phyloP scores from a whole-genome alignment of 2,888 invertebrate genomes.

The Eudasyphora cyanicolor region DNA sequence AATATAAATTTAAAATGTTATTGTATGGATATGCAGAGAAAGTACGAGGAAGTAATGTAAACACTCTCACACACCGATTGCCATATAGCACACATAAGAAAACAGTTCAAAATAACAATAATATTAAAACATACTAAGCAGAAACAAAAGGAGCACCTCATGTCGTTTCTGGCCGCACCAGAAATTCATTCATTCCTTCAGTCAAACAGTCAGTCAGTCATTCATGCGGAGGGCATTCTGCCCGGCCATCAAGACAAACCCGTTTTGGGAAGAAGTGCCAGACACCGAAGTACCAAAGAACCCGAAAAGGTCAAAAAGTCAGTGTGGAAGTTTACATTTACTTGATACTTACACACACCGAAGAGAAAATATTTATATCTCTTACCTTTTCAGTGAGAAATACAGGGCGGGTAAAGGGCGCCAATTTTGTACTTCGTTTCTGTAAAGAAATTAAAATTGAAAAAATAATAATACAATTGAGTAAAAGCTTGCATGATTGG shows the following conservation, averaged over 20 bases:
- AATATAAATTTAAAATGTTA: conserved; percentile 60
- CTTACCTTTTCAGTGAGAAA: too few relatives aligned
- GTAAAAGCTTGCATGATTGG: too few relatives aligned
- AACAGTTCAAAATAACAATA: conserved; percentile 23
- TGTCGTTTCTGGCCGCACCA: conserved; percentile 21
- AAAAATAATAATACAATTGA: too few relatives aligned
- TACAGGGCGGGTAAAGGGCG: too few relatives aligned
- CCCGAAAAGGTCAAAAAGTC: conserved; percentile 58
- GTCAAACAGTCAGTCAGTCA: not conserved
- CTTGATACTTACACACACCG: conserved; percentile 40
- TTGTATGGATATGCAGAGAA: conserved; percentile 21
- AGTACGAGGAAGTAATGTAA: conserved; percentile 14
- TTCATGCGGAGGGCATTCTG: not conserved
- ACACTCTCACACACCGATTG: conserved; percentile 2
- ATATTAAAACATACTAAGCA: conserved; percentile 37
- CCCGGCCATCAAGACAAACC: not conserved
- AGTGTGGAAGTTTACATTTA: conserved; percentile 45
- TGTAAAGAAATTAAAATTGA: too few relatives aligned
- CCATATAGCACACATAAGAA: not conserved
- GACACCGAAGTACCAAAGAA: conserved; percentile 13
- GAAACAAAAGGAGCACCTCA: conserved; percentile 15
- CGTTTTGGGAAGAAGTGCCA: not conserved
- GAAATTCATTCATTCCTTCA: not conserved
- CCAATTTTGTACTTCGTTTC: too few relatives aligned
- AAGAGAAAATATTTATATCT: too few relatives aligned